Conservation (phyloP, 2,113 vertebrate species). For the Catharus bicknelli region DNA sequence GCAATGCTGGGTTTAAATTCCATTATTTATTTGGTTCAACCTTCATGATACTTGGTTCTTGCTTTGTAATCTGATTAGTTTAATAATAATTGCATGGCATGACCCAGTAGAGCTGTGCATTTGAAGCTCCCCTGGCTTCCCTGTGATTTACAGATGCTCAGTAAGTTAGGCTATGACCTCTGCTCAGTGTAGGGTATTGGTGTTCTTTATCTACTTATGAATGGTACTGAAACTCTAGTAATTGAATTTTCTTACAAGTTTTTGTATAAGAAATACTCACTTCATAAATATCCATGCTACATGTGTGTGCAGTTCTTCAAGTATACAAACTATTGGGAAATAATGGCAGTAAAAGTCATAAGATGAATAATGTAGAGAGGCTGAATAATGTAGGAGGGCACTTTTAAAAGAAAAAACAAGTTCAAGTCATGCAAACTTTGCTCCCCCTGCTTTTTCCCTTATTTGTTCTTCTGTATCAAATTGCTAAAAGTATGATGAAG, state of each 20-base stretch:
- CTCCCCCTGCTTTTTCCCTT: not conserved
- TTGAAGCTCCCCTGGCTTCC: constrained; percentile 30
- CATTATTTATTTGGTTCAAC: constrained; percentile 9
- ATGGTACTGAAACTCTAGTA: constrained; percentile 3
- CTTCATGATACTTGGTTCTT: constrained; percentile 20
- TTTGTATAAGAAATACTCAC: constrained; percentile 53
- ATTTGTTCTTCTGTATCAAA: not conserved
- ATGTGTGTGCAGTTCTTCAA: constrained; percentile 2
- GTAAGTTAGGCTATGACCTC: not conserved
- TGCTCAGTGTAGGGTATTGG: constrained; percentile 1
- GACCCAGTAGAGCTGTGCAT: constrained; percentile 18
- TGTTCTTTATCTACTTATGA: constrained; percentile 40
- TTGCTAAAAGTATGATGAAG: not conserved
- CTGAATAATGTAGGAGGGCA: not conserved
- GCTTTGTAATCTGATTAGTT: constrained; percentile 28
- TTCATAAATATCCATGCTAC: not conserved
- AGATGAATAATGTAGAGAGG: not conserved
- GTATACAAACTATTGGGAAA: constrained; percentile 24
- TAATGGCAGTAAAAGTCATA: not conserved
- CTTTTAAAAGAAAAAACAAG: not conserved
- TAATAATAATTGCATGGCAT: constrained; percentile 42
- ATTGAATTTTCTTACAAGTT: not conserved
- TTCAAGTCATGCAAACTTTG: not conserved
- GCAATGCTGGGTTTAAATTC: constrained; percentile 43
- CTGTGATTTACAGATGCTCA: constrained; percentile 27